Evolutionary conservation across 2,113 vertebrate genomes (phyloP).

Genomic region (Cyanistes caeruleus): DNA sequence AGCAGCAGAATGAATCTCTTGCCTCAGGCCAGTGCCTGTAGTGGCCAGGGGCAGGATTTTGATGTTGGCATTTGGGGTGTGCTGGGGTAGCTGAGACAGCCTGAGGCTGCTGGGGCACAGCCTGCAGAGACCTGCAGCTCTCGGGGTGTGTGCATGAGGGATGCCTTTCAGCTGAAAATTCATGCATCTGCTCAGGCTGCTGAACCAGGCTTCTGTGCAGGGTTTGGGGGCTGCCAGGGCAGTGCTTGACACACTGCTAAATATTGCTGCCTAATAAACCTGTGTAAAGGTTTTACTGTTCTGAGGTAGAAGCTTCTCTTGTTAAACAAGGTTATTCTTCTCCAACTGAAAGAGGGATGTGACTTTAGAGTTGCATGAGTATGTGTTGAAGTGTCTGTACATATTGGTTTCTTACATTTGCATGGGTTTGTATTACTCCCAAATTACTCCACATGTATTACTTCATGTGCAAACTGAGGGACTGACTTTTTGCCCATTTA

Average conservation of each 20-base stretch:
- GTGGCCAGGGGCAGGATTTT: not conserved
- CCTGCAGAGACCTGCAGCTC: not conserved
- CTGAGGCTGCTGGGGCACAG: not conserved
- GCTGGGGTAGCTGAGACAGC: not conserved
- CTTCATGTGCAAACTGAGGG: not conserved
- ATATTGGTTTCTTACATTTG: not conserved
- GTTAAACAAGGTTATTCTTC: not conserved
- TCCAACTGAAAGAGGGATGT: not conserved
- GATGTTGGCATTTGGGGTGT: rapidly evolving
- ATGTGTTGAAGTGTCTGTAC: not conserved
- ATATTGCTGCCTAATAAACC: not conserved
- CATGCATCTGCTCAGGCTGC: not conserved
- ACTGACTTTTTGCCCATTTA: not conserved
- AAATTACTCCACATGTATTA: not conserved
- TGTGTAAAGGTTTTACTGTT: not conserved
- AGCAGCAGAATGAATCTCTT: not conserved
- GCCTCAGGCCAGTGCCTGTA: not conserved
- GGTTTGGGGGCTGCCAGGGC: not conserved
- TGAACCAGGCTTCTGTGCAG: not conserved
- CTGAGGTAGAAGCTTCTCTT: not conserved
- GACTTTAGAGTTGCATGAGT: not conserved
- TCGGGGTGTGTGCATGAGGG: not conserved
- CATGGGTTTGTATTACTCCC: not conserved
- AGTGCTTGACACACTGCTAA: not conserved
- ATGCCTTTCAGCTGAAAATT: not conserved